These are phyloP conservation scores for Junco hyemalis DNA, from an alignment of 2,113 vertebrate species.

Conservation along the genomic window DNA sequence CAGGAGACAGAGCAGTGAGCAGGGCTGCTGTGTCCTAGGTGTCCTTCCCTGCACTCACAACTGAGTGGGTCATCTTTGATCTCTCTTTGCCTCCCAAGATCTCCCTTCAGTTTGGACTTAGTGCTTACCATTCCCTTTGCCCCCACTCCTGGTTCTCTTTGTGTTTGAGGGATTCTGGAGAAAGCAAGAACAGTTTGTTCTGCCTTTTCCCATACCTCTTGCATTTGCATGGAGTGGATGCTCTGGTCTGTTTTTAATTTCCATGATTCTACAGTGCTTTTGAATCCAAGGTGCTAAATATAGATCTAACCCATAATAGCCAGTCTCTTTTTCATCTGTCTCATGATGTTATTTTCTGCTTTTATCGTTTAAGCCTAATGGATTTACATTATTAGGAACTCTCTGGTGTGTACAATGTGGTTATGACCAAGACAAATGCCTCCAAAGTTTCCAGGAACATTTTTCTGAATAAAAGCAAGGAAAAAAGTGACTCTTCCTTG, in stretches of 20 bases:
- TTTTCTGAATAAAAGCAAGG: not conserved
- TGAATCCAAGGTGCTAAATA: constrained; percentile 54
- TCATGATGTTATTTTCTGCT: constrained; percentile 24
- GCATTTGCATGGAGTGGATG: not conserved
- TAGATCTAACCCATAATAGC: constrained; percentile 26
- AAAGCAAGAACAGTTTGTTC: not conserved
- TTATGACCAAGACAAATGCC: not conserved
- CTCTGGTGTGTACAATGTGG: not conserved
- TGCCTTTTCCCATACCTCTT: not conserved
- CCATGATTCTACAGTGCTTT: not conserved
- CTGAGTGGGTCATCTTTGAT: not conserved
- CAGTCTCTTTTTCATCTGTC: not conserved
- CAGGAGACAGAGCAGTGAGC: not conserved
- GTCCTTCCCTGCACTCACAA: not conserved
- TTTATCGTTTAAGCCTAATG: constrained; percentile 40
- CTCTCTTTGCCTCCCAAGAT: not conserved
- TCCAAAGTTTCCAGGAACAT: not conserved
- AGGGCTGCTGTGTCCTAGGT: not conserved
- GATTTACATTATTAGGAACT: constrained; percentile 45
- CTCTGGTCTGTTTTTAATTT: constrained; percentile 42
- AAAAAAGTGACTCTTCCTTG: not conserved
- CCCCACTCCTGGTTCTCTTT: not conserved
- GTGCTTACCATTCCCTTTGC: not conserved
- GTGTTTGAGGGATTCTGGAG: not conserved
- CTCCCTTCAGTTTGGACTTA: not conserved